Conservation (phyloP, 2,797 vertebrate species). For the Dromococcyx pavoninus region DNA sequence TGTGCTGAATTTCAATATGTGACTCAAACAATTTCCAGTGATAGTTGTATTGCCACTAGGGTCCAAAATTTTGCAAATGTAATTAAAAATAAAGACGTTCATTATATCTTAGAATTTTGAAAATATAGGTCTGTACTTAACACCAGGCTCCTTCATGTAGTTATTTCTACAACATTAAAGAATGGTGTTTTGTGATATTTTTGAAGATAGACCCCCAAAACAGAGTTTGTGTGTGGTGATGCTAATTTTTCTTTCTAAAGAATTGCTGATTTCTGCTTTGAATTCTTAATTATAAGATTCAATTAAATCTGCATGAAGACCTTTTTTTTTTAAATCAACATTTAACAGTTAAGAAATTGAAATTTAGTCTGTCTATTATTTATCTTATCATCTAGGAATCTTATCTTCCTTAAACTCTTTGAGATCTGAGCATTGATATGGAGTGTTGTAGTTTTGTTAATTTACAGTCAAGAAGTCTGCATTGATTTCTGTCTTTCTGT, state of each 20-base stretch:
- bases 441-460: neutral
- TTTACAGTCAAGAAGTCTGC: neutral
- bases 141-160: neutral
- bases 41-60: neutral
- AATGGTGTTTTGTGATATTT: neutral
- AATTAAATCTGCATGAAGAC: neutral
- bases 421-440: neutral
- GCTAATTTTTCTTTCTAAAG: neutral
- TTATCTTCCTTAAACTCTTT: neutral
- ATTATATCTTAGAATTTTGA: neutral
- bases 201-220: neutral
- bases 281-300: neutral
- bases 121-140: neutral
- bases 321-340: neutral
- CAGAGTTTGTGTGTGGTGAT: neutral
- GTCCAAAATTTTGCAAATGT: neutral
- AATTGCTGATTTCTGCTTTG: neutral
- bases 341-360: neutral
- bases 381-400: neutral
- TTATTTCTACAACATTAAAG: neutral
- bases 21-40: neutral
- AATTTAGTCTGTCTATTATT: neutral
- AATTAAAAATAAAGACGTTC: neutral
- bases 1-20: neutral
- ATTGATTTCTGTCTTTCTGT: neutral